phyloP scores from a whole-genome alignment of 2,113 vertebrate species.

The Vulpes ferrilata region DNA sequence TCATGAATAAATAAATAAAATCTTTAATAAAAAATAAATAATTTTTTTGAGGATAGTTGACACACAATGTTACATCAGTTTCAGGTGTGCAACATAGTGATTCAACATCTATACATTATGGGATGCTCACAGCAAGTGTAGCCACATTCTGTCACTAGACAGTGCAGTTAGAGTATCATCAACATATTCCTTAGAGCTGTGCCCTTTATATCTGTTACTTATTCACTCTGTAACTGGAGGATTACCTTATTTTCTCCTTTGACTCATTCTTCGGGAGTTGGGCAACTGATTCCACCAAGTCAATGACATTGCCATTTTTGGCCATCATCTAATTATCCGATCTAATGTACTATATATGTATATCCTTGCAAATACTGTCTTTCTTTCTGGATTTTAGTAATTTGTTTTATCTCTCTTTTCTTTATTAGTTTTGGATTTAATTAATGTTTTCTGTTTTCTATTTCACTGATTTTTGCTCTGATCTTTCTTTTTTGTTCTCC shows the following conservation, averaged over 20 bases:
- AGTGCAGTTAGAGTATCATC: too few relatives aligned
- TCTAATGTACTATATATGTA: not conserved
- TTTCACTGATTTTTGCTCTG: not conserved
- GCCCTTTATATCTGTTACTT: too few relatives aligned
- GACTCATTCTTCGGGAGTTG: not conserved
- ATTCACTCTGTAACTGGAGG: too few relatives aligned
- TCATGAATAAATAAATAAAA: too few relatives aligned
- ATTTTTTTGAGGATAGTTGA: too few relatives aligned
- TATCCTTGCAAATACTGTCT: not conserved
- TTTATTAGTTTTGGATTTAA: not conserved
- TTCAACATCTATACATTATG: too few relatives aligned
- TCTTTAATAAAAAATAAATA: too few relatives aligned
- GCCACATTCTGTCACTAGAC: too few relatives aligned
- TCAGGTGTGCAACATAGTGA: too few relatives aligned
- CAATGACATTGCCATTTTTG: not conserved
- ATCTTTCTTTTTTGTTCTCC: not conserved
- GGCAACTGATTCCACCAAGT: not conserved
- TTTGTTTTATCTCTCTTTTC: not conserved
- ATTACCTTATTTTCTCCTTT: not conserved
- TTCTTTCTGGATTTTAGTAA: not conserved
- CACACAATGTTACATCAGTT: too few relatives aligned
- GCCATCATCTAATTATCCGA: not conserved
- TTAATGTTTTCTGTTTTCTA: not conserved
- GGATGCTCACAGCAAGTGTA: too few relatives aligned
- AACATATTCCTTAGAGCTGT: too few relatives aligned